phyloP scores from a whole-genome alignment of 1,140 invertebrate genomes.

The Battus philenor region DNA sequence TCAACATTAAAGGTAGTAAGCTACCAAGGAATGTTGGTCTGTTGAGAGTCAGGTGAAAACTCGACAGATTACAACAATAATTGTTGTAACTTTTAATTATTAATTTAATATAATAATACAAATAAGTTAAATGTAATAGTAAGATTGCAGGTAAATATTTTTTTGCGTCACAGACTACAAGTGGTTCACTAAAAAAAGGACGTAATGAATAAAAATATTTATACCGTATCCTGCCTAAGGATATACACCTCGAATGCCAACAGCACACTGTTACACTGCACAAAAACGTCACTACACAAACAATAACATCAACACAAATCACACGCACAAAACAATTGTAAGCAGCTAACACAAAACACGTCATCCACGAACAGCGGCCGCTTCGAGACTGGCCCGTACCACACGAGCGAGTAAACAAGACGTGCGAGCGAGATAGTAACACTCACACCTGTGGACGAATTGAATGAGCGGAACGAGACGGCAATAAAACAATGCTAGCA shows the following conservation, averaged over 20 bases:
- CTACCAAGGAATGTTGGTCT: too few relatives aligned
- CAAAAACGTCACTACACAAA: slow-evolving; percentile 22
- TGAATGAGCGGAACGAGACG: slow-evolving; percentile 53
- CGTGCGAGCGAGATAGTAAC: slow-evolving; percentile 43
- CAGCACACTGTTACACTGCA: slow-evolving; percentile 27
- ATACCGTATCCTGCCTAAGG: slow-evolving; percentile 32
- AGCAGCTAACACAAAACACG: slow-evolving; percentile 22
- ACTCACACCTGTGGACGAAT: slow-evolving; percentile 62
- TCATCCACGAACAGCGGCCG: slow-evolving; percentile 21
- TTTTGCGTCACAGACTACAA: too few relatives aligned
- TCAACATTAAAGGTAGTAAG: too few relatives aligned
- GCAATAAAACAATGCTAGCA: slow-evolving; percentile 58
- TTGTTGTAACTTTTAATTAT: too few relatives aligned
- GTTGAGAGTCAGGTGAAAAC: too few relatives aligned
- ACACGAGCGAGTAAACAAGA: slow-evolving; percentile 36
- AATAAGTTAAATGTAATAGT: too few relatives aligned
- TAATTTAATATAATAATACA: too few relatives aligned
- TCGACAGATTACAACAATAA: too few relatives aligned
- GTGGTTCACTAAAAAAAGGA: too few relatives aligned
- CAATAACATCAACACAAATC: slow-evolving; percentile 27
- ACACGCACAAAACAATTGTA: slow-evolving; percentile 28
- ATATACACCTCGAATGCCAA: slow-evolving; percentile 33
- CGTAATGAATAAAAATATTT: too few relatives aligned
- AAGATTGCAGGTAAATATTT: too few relatives aligned
- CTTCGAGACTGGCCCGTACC: slow-evolving; percentile 40